These are phyloP conservation scores for Enoplosus armatus DNA, from an alignment of 2,797 vertebrate genomes.

Conservation along the genomic window DNA sequence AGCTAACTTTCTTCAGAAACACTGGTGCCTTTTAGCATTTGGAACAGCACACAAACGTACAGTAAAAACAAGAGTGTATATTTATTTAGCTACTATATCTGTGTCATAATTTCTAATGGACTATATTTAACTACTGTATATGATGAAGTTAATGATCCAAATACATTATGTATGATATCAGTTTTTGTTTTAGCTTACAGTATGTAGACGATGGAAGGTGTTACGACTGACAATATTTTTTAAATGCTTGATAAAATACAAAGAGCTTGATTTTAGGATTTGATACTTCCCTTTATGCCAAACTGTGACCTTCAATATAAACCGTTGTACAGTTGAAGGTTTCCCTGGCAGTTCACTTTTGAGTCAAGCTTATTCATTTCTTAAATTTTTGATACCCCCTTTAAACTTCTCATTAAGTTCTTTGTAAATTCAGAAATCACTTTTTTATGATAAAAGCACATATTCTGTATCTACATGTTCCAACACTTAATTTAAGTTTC, in stretches of 20 bases:
- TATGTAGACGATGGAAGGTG: slow-evolving; percentile 12
- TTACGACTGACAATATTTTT: slow-evolving; percentile 31
- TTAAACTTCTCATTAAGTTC: neutral
- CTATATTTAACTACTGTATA: slow-evolving; percentile 71
- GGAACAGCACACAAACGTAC: slow-evolving; percentile 46
- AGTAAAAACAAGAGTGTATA: slow-evolving; percentile 62
- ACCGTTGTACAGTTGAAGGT: slow-evolving; percentile 6
- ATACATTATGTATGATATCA: slow-evolving; percentile 41
- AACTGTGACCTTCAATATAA: slow-evolving; percentile 32
- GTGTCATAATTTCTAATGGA: slow-evolving; percentile 66
- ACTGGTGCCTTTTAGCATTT: slow-evolving; percentile 64
- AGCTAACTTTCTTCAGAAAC: slow-evolving; percentile 39
- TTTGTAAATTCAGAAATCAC: neutral
- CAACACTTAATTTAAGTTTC: neutral
- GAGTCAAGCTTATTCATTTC: neutral
- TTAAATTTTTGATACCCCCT: neutral
- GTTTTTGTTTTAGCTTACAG: slow-evolving; percentile 42
- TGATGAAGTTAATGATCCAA: slow-evolving; percentile 50
- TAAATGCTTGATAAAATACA: slow-evolving; percentile 29
- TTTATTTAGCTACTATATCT: slow-evolving; percentile 77
- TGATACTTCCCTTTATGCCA: slow-evolving; percentile 32
- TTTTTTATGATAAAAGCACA: neutral
- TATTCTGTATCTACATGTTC: slow-evolving; percentile 6
- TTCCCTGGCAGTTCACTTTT: neutral
- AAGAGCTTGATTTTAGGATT: slow-evolving; percentile 25